Evolutionary conservation across 2,797 vertebrate species (phyloP).

Genomic region (Crax fasciolata): DNA sequence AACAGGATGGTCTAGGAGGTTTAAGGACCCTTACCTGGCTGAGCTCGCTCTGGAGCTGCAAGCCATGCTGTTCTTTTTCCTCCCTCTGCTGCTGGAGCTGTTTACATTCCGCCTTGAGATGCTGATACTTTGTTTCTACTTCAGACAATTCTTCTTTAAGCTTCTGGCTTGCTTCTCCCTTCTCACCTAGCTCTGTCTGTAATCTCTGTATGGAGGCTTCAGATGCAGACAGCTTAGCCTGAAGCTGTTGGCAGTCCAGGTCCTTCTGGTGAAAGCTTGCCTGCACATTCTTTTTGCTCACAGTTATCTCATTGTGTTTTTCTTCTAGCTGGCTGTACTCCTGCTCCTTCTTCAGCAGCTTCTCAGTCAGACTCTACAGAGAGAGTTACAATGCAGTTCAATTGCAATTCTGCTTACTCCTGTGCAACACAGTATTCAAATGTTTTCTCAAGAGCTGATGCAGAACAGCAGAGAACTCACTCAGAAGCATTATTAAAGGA

Average conservation of each 20-base stretch:
- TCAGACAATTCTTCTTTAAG: slow-evolving; percentile 90
- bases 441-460: background rate
- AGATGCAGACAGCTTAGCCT: slow-evolving; percentile 84
- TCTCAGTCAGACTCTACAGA: slow-evolving; percentile 88
- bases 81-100: slow-evolving; percentile 95
- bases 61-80: slow-evolving; percentile 92
- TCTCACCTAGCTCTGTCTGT: slow-evolving; percentile 88
- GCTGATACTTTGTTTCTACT: slow-evolving; percentile 90
- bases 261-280: slow-evolving; percentile 90
- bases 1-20: background rate
- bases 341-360: slow-evolving; percentile 88
- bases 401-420: background rate
- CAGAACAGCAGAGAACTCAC: background rate
- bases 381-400: slow-evolving; percentile 17
- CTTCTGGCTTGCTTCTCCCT: slow-evolving; percentile 85
- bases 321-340: slow-evolving; percentile 90
- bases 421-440: background rate
- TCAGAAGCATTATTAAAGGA: background rate
- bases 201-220: slow-evolving; percentile 88
- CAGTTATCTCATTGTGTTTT: slow-evolving; percentile 84
- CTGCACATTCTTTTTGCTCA: slow-evolving; percentile 88
- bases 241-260: slow-evolving; percentile 92
- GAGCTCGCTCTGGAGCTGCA: slow-evolving; percentile 94
- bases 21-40: slow-evolving; percentile 87
- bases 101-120: slow-evolving; percentile 93